Conservation (phyloP, 2,113 vertebrate genomes). For the Oryzias melastigma region DNA sequence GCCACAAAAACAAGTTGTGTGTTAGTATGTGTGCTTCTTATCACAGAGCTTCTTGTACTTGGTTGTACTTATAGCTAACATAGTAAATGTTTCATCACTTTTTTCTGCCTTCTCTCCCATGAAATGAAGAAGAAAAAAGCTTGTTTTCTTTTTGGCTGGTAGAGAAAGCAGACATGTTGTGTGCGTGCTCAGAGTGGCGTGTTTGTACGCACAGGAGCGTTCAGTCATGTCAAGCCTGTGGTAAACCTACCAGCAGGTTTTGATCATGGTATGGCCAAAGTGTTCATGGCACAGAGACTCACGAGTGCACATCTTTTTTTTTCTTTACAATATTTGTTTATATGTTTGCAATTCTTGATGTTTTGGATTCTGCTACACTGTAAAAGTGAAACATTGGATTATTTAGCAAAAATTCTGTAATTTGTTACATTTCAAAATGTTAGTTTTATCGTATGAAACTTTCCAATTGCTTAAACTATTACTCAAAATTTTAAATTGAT, state of each 20-base stretch:
- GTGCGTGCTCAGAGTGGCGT: slow-evolving; percentile 10
- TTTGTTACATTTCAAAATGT: no score
- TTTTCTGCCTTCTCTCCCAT: slow-evolving; percentile 23
- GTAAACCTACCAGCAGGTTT: slow-evolving; percentile 40
- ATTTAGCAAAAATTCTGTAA: no score
- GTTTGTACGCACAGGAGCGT: neutral
- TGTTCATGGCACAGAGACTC: slow-evolving; percentile 25
- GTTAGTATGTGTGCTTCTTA: slow-evolving; percentile 24
- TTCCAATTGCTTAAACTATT: no score
- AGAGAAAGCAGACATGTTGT: slow-evolving; percentile 15
- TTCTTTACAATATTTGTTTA: slow-evolving; percentile 17
- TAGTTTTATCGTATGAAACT: no score
- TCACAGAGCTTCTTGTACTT: slow-evolving; percentile 35
- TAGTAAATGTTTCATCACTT: slow-evolving; percentile 60
- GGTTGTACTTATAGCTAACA: slow-evolving; percentile 32
- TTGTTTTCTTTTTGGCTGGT: slow-evolving; percentile 19
- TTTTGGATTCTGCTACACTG: no score
- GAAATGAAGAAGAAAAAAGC: slow-evolving; percentile 10
- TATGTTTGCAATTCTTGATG: no score
- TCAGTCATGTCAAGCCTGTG: slow-evolving; percentile 35
- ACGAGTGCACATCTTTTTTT: slow-evolving; percentile 28
- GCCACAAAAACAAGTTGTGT: slow-evolving; percentile 30
- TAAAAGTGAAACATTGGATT: no score
- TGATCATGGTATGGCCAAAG: slow-evolving; percentile 41
- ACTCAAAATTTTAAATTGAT: no score